Base-by-base conservation (phyloP, 2,113 vertebrate genomes). In the Megaleporinus macrocephalus region DNA sequence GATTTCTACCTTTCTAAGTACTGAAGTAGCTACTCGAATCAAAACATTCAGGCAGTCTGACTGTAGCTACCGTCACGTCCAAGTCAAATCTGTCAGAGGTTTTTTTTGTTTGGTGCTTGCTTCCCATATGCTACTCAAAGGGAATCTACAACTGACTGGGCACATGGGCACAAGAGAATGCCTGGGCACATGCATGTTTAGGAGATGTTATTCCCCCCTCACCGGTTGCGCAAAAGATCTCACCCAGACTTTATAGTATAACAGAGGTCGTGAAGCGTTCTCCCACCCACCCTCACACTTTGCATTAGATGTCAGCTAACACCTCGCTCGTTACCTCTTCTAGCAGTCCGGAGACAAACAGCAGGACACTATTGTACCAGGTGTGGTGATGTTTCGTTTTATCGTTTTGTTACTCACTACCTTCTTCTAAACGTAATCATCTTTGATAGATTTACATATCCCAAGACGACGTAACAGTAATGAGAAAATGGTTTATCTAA, bases 401-500 rank as follows among this genome's bases (percentile, higher is more conserved):
- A 36, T 20, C 1, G 33, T 62, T 13, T 63, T 63, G 1, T 61
- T 68, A 55, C n/a, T 24, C 87, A 86, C 89, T 86, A 80, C 87
- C 65, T 59, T 72, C 57, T 70, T 78, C 24, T 62, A 89, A 81
- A 77, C 78, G 73, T 87, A 87, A 88, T 90, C 90, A 90, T 88
- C 85, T 89, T 92, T 89, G 90, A 87, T 90, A 89, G 91, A 92
- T 91, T 89, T 88, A 86, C 90, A 87, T 92, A 91, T 89, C 90
- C 86, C 91, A 91, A 90, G 85, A 92, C 91, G 90, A 44, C 91
- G 93, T 93, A 93, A 91, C 89, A 91, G 92, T 92, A 90, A 89
- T 91, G 88, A 88, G 89, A 92, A 89, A 90, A 88, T 89, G 85
- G 90, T 90, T 93, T 91, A 92, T 92, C 92, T 94, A 91, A 91